Evolutionary conservation across 2,797 vertebrate genomes (phyloP).

Genomic region (Leuciscus waleckii): DNA sequence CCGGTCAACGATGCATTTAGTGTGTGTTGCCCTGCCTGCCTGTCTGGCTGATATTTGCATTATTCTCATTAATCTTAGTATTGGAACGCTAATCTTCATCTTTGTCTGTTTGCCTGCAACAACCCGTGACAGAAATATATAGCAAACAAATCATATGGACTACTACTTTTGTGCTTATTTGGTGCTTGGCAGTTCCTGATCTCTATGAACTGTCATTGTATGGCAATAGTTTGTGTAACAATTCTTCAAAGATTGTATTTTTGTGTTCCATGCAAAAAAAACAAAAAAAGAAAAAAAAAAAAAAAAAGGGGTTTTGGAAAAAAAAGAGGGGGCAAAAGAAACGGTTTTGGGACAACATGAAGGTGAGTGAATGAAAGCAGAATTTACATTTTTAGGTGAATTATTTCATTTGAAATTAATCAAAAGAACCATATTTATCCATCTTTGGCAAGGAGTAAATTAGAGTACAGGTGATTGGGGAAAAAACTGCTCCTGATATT

Average conservation of each 20-base stretch:
- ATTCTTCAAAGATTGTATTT: neutral
- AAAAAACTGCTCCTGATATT: slow-evolving; percentile 21
- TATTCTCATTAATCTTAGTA: no score
- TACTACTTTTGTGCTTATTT: neutral
- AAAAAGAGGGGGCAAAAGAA: no score
- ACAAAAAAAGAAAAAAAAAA: no score
- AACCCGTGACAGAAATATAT: neutral
- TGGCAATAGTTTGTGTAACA: neutral
- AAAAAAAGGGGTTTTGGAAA: no score
- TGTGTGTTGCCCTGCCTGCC: no score
- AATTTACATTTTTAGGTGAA: neutral
- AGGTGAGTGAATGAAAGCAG: neutral
- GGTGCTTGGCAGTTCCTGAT: neutral
- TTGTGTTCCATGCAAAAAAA: neutral
- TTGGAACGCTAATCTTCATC: no score
- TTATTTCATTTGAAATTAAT: neutral
- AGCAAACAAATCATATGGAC: neutral
- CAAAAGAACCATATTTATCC: neutral
- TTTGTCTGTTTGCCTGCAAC: no score
- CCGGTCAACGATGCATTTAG: no score
- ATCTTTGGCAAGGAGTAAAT: neutral
- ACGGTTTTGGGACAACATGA: neutral
- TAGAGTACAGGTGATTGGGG: neutral
- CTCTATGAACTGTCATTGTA: neutral
- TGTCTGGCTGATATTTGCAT: no score